Conservation (phyloP, 1,140 invertebrate genomes). For the Temnothorax nylanderi region DNA sequence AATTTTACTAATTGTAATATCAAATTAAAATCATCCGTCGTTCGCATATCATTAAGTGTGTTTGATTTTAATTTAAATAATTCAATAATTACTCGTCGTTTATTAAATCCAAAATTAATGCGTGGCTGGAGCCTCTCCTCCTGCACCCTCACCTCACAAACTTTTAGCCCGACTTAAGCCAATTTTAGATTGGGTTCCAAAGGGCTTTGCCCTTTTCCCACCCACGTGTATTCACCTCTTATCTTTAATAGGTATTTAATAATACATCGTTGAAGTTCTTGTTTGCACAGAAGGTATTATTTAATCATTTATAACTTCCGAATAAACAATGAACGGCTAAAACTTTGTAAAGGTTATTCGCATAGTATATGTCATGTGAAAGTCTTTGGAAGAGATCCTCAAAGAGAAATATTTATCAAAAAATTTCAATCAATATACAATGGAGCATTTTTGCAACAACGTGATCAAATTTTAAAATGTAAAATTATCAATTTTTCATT, state of each 20-base stretch:
- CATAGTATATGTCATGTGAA: background rate
- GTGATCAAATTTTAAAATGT: background rate
- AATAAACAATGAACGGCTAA: background rate
- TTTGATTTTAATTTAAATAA: background rate
- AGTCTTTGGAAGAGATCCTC: background rate
- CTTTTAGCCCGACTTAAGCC: background rate
- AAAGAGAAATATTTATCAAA: background rate
- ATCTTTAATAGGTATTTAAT: conserved; percentile 8
- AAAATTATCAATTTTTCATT: background rate
- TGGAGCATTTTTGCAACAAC: background rate
- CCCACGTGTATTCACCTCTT: background rate
- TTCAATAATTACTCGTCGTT: background rate
- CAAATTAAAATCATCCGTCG: background rate
- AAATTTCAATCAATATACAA: background rate
- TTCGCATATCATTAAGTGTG: background rate
- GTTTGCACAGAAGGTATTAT: background rate
- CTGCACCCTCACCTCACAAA: background rate
- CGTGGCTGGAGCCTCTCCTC: background rate
- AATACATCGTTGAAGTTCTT: background rate
- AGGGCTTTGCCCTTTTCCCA: background rate
- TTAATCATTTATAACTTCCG: background rate
- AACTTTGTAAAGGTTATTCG: background rate
- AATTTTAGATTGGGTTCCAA: conserved; percentile 22
- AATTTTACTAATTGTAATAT: background rate
- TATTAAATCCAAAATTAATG: background rate